phyloP scores from a whole-genome alignment of 2,797 vertebrate genomes.

The Cossypha niveicapilla region DNA sequence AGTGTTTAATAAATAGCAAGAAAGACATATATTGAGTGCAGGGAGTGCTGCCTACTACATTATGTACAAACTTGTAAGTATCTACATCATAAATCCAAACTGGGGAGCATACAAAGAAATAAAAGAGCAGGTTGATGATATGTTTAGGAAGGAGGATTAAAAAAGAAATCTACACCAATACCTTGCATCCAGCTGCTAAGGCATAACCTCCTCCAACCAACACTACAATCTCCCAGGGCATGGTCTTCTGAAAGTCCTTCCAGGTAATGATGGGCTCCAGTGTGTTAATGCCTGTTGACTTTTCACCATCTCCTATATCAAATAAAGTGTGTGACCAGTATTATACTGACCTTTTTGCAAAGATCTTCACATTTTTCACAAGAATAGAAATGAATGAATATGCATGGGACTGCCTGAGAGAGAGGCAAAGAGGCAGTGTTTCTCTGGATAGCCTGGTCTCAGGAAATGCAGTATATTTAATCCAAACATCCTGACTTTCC shows the following conservation, averaged over 20 bases:
- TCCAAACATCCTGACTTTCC: background rate
- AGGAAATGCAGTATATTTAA: background rate
- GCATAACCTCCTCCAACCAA: conserved; percentile 96
- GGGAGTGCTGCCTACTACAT: background rate
- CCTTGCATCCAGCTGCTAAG: conserved; percentile 96
- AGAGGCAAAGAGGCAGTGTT: background rate
- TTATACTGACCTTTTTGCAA: background rate
- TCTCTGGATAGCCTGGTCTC: background rate
- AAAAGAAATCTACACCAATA: conserved; percentile 35
- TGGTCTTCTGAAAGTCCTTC: conserved; percentile 97
- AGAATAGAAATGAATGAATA: background rate
- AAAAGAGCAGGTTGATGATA: background rate
- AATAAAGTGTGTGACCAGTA: background rate
- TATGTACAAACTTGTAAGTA: background rate
- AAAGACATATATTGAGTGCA: background rate
- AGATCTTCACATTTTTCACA: background rate
- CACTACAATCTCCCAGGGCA: conserved; percentile 99
- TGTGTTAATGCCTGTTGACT: conserved; percentile 55
- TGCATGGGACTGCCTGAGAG: background rate
- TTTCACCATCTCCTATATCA: conserved; percentile 58
- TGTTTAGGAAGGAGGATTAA: background rate
- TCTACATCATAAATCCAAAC: background rate
- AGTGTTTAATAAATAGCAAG: background rate
- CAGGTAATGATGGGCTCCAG: conserved; percentile 92
- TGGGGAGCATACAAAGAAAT: background rate